Evolutionary conservation across 2,888 invertebrate genomes (phyloP), one percentile per base, ranked within the genome.

Genomic region (Notodonta ziczac): DNA sequence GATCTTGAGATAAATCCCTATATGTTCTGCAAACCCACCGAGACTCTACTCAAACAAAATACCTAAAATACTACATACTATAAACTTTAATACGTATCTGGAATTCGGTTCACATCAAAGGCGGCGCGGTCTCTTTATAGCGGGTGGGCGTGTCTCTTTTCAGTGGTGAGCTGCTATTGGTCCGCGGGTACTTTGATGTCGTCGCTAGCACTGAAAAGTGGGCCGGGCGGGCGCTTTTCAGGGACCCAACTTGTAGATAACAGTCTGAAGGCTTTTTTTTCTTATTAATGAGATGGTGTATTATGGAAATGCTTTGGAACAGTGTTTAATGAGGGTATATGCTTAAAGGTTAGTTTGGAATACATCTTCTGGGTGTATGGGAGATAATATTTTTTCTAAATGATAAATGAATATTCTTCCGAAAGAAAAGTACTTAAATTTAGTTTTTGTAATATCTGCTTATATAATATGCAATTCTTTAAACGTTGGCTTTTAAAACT

Each of bases 101-200:
- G 72, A 74, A 69, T 73, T 78, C 76, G 78, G 76, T 73, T 58
- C 67, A 80, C 67, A 79, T 82, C 73, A 81, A 86, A 82, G 81
- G 80, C 75, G 83, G 83, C 80, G 82, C 70, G 63, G 64, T 89
- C 89, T 82, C 91, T 92, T 76, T 84, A 87, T 67, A 93, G 93
- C 87, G 93, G 88, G 86, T 91, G 86, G 93, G 92, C 92, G 93
- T 91, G 88, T 77, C 87, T 74, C 92, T 92, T 85, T 91, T 89
- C 87, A 93, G 91, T 82, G 90, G 67, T 66, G 83, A 71, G 66
- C 77, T 73, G 69, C 74, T 63, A 91, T 91, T 90, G 91, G 91
- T 61, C 77, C 83, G 46, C 62, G 57, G 69, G 40, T 62, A 77
- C 73, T 87, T 85, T 86, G 77, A 86, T 77, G 68, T 81, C 73